Evolutionary conservation across 2,888 invertebrate species (phyloP).

Genomic region (Sphecodes monilicornis): DNA sequence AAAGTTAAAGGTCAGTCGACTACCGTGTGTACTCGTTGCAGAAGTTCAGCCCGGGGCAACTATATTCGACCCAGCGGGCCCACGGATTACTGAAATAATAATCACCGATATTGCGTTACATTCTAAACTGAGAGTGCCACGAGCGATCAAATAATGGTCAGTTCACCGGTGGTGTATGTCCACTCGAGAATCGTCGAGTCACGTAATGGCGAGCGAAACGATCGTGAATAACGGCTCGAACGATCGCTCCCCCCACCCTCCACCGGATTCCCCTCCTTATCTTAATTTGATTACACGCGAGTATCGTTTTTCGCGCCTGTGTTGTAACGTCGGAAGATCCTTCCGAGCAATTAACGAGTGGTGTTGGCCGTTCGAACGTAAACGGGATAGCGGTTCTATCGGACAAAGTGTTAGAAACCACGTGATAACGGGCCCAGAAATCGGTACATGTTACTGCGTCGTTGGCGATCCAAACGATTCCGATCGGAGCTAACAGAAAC

Average conservation of each 20-base stretch:
- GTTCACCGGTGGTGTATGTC: background rate
- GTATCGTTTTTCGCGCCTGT: background rate
- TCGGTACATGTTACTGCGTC: background rate
- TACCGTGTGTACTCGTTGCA: background rate
- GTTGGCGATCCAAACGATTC: background rate
- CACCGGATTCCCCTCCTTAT: background rate
- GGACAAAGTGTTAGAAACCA: constrained; percentile 15
- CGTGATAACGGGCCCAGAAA: constrained; percentile 21
- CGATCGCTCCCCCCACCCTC: background rate
- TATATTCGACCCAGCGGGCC: background rate
- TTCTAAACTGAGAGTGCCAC: background rate
- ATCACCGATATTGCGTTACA: background rate
- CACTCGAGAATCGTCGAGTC: background rate
- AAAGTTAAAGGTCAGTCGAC: background rate
- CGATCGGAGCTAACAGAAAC: no score
- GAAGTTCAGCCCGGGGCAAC: background rate
- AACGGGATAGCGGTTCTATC: background rate
- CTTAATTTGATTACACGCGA: background rate
- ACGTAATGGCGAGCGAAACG: background rate
- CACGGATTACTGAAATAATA: background rate
- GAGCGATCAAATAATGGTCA: background rate
- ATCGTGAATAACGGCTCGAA: background rate
- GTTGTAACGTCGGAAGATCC: constrained; percentile 6
- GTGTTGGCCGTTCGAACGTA: no score
- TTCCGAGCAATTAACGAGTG: constrained; percentile 8